A percentile compares a stretch with the other conserved stretches of the same genome.
Evolutionary conservation across 2,113 vertebrate species (phyloP).

Genomic region (Galbula dea): DNA sequence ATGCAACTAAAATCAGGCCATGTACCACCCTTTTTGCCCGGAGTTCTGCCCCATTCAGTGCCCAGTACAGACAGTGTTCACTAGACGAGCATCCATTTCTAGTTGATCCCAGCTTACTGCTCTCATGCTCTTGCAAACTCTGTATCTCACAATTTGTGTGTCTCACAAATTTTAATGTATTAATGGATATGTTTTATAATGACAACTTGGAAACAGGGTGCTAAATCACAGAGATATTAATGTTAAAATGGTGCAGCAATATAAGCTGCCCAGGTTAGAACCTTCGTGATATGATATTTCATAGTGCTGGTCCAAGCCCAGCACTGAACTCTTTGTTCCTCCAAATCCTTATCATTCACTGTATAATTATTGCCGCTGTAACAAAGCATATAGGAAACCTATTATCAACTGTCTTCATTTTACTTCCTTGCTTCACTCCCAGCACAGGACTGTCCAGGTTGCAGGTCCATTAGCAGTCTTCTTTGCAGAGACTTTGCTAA

Average conservation of each 20-base stretch:
- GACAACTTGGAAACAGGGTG: background rate
- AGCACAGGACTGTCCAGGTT: background rate
- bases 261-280: background rate
- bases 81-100: background rate
- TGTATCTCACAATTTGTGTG: no score
- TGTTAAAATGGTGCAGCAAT: background rate
- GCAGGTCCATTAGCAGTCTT: background rate
- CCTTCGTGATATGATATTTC: background rate
- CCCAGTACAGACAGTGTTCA: background rate
- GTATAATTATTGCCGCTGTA: background rate
- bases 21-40: background rate
- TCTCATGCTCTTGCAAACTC: background rate
- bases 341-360: background rate
- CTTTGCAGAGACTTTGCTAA: background rate
- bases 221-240: background rate
- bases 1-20: background rate
- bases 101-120: background rate
- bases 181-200: background rate
- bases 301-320: background rate
- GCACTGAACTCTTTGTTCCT: background rate
- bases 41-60: background rate
- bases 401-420: background rate
- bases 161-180: background rate
- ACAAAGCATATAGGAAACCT: background rate
- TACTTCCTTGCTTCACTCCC: background rate